Conservation (phyloP, 2,797 vertebrate genomes). For the Cynodonichthys magdalenae region DNA sequence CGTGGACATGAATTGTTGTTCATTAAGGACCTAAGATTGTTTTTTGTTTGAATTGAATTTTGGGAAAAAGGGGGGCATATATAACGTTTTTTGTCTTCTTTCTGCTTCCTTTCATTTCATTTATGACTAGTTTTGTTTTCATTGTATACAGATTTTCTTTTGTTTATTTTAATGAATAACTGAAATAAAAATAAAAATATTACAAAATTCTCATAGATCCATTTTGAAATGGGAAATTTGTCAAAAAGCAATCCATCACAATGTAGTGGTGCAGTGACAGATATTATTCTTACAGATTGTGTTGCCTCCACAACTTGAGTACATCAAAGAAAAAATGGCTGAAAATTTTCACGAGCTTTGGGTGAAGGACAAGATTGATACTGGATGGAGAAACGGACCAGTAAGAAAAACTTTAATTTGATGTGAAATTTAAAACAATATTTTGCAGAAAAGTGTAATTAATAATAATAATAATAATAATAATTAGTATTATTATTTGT, state of each 20-base stretch:
- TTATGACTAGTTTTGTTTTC: too few species aligned
- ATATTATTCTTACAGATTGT: slow-evolving; percentile 78
- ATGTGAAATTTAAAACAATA: neutral
- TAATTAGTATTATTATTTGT: too few species aligned
- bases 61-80: too few species aligned
- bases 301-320: slow-evolving; percentile 89
- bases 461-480: neutral
- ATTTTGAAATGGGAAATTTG: neutral
- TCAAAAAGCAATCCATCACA: neutral
- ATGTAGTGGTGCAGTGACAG: neutral
- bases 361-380: slow-evolving; percentile 92
- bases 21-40: too few species aligned
- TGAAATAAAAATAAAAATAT: too few species aligned
- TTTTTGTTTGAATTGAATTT: too few species aligned
- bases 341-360: slow-evolving; percentile 96
- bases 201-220: neutral
- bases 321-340: slow-evolving; percentile 90
- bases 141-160: too few species aligned
- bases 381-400: slow-evolving; percentile 90
- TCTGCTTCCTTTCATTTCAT: too few species aligned
- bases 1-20: too few species aligned
- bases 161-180: too few species aligned
- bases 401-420: slow-evolving; percentile 70
- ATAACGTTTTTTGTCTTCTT: too few species aligned
- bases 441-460: neutral